phyloP scores from a whole-genome alignment of 1,140 invertebrate genomes.

The Drosophila simulans region DNA sequence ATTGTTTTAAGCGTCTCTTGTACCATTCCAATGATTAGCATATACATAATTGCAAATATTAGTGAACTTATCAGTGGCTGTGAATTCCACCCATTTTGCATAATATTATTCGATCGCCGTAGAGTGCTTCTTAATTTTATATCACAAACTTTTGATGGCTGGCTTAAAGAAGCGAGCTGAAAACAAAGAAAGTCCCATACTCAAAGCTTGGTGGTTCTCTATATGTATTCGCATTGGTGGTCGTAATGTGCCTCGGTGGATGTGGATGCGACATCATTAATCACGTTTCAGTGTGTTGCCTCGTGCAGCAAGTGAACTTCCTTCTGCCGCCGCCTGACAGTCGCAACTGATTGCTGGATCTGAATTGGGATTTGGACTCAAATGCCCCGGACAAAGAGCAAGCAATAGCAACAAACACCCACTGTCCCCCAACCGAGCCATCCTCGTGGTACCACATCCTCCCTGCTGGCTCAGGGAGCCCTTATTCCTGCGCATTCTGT shows the following conservation, averaged over 20 bases:
- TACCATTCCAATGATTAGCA: constrained; percentile 15
- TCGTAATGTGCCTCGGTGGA: constrained; percentile 68
- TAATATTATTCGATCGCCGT: constrained; percentile 25
- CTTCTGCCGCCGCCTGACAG: constrained; percentile 82
- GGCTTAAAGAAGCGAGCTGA: constrained; percentile 63
- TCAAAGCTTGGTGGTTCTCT: constrained; percentile 38
- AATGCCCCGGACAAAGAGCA: constrained; percentile 67
- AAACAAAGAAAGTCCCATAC: constrained; percentile 51
- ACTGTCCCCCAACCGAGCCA: constrained; percentile 3
- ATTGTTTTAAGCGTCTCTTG: neutral
- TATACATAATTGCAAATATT: constrained; percentile 35
- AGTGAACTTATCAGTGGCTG: constrained; percentile 49
- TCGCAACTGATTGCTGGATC: constrained; percentile 84
- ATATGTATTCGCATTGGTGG: constrained; percentile 52
- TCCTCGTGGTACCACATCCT: constrained; percentile 14
- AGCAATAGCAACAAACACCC: constrained; percentile 17
- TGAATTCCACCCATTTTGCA: constrained; percentile 40
- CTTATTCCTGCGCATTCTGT: constrained; percentile 5
- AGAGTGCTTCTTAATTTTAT: constrained; percentile 52
- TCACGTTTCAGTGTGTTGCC: constrained; percentile 75
- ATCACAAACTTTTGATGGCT: constrained; percentile 71
- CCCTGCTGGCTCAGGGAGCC: constrained; percentile 32
- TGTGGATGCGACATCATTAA: constrained; percentile 73
- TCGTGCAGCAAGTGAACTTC: constrained; percentile 84
- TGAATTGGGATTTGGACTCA: constrained; percentile 79